phyloP scores from a whole-genome alignment of 2,888 invertebrate genomes.

The Neria commutata region DNA sequence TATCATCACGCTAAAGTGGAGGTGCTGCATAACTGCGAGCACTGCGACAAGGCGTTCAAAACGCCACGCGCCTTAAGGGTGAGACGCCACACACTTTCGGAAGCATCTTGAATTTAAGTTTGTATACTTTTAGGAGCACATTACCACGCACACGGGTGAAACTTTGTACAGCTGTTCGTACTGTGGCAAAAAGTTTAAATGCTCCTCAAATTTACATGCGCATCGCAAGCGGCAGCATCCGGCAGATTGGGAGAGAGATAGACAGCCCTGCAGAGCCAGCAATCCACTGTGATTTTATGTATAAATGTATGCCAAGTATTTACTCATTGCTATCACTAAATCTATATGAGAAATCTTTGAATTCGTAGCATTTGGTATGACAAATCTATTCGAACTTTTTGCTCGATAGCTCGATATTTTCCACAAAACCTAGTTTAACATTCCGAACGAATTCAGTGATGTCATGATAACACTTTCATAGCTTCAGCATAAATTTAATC shows the following conservation, averaged over 20 bases:
- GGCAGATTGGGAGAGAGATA: slow-evolving; percentile 15
- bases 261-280: too few species aligned
- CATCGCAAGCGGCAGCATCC: slow-evolving; percentile 24
- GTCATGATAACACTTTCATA: too few species aligned
- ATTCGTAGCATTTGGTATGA: too few species aligned
- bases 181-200: slow-evolving; percentile 18
- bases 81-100: not conserved
- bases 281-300: too few species aligned
- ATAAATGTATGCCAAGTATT: too few species aligned
- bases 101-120: not conserved
- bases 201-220: slow-evolving; percentile 16
- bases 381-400: too few species aligned
- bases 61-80: slow-evolving; percentile 16
- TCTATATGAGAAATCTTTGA: too few species aligned
- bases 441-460: too few species aligned
- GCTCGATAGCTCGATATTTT: too few species aligned
- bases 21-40: slow-evolving; percentile 9
- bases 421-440: too few species aligned
- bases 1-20: slow-evolving; percentile 7
- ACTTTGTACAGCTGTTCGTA: slow-evolving; percentile 14
- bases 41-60: slow-evolving; percentile 8
- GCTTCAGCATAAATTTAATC: too few species aligned
- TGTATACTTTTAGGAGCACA: slow-evolving; percentile 12
- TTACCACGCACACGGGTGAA: slow-evolving; percentile 20
- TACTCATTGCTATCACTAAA: too few species aligned